phyloP scores from a whole-genome alignment of 1,140 invertebrate species.

The Melanaphis sacchari region DNA sequence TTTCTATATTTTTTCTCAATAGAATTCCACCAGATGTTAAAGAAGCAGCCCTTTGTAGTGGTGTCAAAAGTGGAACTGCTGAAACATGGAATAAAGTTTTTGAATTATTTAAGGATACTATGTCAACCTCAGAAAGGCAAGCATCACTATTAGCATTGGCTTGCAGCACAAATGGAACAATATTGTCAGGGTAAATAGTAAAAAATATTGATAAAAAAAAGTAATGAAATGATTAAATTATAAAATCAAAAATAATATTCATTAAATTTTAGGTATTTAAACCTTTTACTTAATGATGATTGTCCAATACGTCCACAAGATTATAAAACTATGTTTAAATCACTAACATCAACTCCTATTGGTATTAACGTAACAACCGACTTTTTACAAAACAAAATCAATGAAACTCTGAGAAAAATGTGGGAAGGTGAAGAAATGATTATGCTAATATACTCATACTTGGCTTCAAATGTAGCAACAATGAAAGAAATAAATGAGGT shows the following conservation, averaged over 20 bases:
- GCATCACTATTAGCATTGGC: conserved; percentile 43
- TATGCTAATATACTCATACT: neutral
- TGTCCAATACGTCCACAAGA: conserved; percentile 42
- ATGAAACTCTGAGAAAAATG: neutral
- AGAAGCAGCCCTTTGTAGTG: conserved; percentile 55
- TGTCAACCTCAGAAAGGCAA: conserved; percentile 56
- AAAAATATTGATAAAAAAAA: neutral
- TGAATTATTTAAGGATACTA: conserved; percentile 55
- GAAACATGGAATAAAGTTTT: conserved; percentile 57
- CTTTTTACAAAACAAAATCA: conserved; percentile 29
- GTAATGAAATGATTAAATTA: neutral
- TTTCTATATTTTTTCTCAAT: neutral
- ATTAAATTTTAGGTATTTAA: conserved; percentile 34
- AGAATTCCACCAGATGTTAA: conserved; percentile 58
- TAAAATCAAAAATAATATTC: neutral
- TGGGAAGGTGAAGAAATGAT: conserved; percentile 18
- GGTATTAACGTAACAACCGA: conserved; percentile 27
- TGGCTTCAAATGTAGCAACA: conserved; percentile 14
- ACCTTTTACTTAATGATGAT: neutral
- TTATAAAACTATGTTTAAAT: neutral
- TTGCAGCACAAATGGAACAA: conserved; percentile 46
- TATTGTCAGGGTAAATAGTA: conserved; percentile 50
- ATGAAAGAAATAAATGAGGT: conserved; percentile 31
- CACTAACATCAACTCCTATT: conserved; percentile 21
- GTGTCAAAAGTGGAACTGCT: conserved; percentile 49